A percentile compares a stretch with the other conserved stretches of the same genome.
Conservation (phyloP, 2,113 vertebrate genomes). For the Stegastes partitus region DNA sequence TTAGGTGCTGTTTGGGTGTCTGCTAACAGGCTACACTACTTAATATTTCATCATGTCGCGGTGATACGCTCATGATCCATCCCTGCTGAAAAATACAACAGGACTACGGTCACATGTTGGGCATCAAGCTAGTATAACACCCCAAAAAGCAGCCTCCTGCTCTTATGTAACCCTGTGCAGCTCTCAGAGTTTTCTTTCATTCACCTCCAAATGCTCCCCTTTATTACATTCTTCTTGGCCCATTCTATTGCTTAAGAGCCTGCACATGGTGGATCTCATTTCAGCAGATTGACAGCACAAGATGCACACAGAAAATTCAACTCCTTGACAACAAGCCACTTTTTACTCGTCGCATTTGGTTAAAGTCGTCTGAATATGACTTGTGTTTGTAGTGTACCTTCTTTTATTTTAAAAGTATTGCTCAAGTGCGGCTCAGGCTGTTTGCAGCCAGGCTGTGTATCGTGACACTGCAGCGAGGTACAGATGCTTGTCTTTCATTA, state of each 20-base stretch:
- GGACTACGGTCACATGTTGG: conserved; percentile 43
- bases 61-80: conserved; percentile 54
- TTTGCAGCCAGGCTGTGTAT: conserved; percentile 7
- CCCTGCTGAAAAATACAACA: conserved; percentile 71
- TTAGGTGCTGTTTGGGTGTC: conserved; percentile 68
- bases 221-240: conserved; percentile 27
- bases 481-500: conserved; percentile 33
- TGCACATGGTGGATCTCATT: conserved; percentile 48
- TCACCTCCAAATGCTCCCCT: conserved; percentile 39
- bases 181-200: conserved; percentile 44
- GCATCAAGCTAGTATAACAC: conserved; percentile 10
- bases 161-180: conserved; percentile 47
- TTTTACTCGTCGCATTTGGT: background rate
- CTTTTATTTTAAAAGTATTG: background rate
- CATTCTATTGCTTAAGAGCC: conserved; percentile 15
- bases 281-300: conserved; percentile 25
- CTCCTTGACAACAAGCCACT: background rate
- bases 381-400: background rate
- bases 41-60: conserved; percentile 76
- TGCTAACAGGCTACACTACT: conserved; percentile 69
- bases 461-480: conserved; percentile 14
- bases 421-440: background rate
- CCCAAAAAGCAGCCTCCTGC: conserved; percentile 23
- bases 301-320: background rate
- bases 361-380: background rate